Evolutionary conservation across 2,888 invertebrate genomes (phyloP).

Genomic region (Chloroclysta siterata): DNA sequence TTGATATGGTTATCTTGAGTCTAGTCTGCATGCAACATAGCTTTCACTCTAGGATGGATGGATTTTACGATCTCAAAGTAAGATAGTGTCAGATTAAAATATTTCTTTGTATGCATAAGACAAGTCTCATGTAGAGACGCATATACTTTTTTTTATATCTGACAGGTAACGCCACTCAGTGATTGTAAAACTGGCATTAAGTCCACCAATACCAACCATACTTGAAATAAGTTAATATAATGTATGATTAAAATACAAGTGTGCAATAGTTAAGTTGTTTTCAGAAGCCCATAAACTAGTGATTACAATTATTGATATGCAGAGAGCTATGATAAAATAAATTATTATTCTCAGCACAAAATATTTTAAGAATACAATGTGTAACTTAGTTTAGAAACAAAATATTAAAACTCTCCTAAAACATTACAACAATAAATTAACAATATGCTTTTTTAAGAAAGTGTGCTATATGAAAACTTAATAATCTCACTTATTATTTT

Average conservation of each 20-base stretch:
- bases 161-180: too few species aligned
- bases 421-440: slow-evolving; percentile 80
- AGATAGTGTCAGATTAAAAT: too few species aligned
- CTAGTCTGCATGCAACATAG: too few species aligned
- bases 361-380: slow-evolving; percentile 63
- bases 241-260: slow-evolving; percentile 10
- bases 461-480: slow-evolving; percentile 68
- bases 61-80: too few species aligned
- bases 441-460: slow-evolving; percentile 70
- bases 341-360: slow-evolving; percentile 50
- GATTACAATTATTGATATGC: slow-evolving; percentile 37
- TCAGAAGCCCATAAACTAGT: slow-evolving; percentile 10
- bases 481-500: slow-evolving; percentile 80
- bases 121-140: too few species aligned
- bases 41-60: slow-evolving; percentile 49
- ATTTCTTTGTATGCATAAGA: too few species aligned
- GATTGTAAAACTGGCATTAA: too few species aligned
- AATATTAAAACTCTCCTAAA: slow-evolving; percentile 81
- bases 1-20: slow-evolving; percentile 63
- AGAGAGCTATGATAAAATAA: slow-evolving; percentile 46
- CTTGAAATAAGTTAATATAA: background rate
- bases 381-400: slow-evolving; percentile 74
- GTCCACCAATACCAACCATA: slow-evolving; percentile 13
- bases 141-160: too few species aligned
- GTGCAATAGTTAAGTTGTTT: slow-evolving; percentile 7